Base-by-base conservation (phyloP, 2,888 invertebrate genomes). In the Oligia latruncula region DNA sequence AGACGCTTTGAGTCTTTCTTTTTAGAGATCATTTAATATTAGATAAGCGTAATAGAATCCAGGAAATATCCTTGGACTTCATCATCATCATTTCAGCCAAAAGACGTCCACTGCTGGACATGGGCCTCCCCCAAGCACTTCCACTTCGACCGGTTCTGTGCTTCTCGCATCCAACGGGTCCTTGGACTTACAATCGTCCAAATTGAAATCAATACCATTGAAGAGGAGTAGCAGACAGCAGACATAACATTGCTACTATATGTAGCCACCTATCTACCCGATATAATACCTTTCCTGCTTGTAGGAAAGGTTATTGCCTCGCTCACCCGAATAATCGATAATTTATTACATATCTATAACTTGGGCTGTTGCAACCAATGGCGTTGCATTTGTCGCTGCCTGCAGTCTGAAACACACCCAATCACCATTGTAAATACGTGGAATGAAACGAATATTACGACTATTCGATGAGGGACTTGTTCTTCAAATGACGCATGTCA, bases 401-500 rank as follows among this genome's bases (percentile, higher is more conserved):
- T 81, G 81, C 85, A 80, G 81, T 85, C n/a, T 81, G 29, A 62
- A 86, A 75, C 74, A 75, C 58, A 60, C 64, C 35, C 67, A 68
- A 35, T 46, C 40, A 5, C 9, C 11, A 23, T 35, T 52, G 15
- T 49, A 29, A 62, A 70, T 83, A 72, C 81, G 78, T 87, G 20
- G 35, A 88, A 83, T 67, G 86, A 74, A 85, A 77, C 79, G 67
- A 35, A 40, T 46, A 60, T 64, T 55, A 72, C 11, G 35, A 74
- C 52, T 55, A 52, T 76, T 40, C 40, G 66, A 74, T 35, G 43
- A 40, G 23, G 20, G 46, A 80, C 76, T 78, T 82, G 84, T 81
- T 80, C 72, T 77, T 29, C 68, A 76, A 87, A 82, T 88, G 89
- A 88, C 87, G 86, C 67, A 89, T 87, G 90, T 90, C 90, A 91